phyloP scores from a whole-genome alignment of 2,888 invertebrate genomes.

The Smittia aterrima region DNA sequence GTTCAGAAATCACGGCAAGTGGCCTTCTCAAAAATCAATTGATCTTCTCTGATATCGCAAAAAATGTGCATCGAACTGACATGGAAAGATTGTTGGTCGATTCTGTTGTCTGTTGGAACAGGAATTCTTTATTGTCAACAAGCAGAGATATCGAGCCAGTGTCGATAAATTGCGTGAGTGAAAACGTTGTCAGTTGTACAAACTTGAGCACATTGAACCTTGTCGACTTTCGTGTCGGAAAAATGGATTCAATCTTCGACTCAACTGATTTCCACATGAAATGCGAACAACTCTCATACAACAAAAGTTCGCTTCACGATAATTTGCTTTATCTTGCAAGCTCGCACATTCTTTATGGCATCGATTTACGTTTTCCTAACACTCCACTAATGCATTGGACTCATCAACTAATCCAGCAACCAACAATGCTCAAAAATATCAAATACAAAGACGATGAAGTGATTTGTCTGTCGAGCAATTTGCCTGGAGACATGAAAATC shows the following conservation, averaged over 20 bases:
- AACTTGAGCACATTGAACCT: background rate
- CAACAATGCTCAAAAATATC: background rate
- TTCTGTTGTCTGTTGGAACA: too few relatives aligned
- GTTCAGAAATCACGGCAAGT: background rate
- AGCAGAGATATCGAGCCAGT: background rate
- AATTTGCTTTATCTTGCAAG: background rate
- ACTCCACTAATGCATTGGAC: background rate
- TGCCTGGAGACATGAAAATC: background rate
- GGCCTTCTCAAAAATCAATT: background rate
- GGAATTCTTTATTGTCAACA: too few relatives aligned
- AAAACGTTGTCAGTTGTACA: background rate
- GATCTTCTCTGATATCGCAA: background rate
- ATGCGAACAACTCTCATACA: slow-evolving; percentile 10
- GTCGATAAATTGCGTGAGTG: background rate
- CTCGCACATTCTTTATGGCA: background rate
- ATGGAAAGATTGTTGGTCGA: too few relatives aligned
- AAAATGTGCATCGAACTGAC: too few relatives aligned
- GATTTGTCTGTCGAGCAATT: slow-evolving; percentile 23
- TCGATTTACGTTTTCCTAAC: background rate
- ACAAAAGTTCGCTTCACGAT: background rate
- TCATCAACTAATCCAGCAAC: background rate
- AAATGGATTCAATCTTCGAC: background rate
- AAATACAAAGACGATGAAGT: background rate
- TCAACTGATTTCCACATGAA: background rate
- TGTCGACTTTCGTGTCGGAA: background rate